phyloP scores from a whole-genome alignment of 2,797 vertebrate genomes.

The Paratrypauchen microcephalus region DNA sequence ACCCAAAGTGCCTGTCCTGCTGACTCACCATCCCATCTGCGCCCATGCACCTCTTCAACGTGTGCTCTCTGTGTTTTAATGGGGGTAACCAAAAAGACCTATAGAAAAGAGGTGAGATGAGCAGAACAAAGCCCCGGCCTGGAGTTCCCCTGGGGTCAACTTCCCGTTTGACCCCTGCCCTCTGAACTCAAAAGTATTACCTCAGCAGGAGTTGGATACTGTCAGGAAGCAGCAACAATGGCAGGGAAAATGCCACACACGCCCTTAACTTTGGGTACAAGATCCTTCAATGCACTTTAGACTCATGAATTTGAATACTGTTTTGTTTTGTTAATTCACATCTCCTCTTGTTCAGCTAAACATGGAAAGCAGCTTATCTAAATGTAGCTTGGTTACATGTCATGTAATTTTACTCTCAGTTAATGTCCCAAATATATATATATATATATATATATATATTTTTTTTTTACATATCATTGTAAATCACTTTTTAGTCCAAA shows the following conservation, averaged over 20 bases:
- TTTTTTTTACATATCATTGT: no score
- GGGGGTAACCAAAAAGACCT: conserved; percentile 35
- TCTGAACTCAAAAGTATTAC: conserved; percentile 54
- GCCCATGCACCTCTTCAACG: conserved; percentile 30
- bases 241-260: conserved; percentile 64
- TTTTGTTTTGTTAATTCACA: not conserved
- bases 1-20: conserved; percentile 57
- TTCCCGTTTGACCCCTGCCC: conserved; percentile 60
- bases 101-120: conserved; percentile 34
- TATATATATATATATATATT: no score
- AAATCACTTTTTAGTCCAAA: no score
- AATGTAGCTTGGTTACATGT: not conserved
- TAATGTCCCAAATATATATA: not conserved
- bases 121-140: conserved; percentile 37
- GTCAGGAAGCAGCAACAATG: conserved; percentile 78
- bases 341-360: no score
- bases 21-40: conserved; percentile 67
- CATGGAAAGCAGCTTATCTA: no score
- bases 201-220: conserved; percentile 54
- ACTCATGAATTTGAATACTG: not conserved
- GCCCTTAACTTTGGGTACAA: conserved; percentile 30
- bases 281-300: not conserved
- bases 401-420: not conserved
- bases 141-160: conserved; percentile 47
- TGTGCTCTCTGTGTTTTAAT: conserved; percentile 17